Evolutionary conservation across 2,888 invertebrate species (phyloP).

Genomic region (Autographa pulchrina): DNA sequence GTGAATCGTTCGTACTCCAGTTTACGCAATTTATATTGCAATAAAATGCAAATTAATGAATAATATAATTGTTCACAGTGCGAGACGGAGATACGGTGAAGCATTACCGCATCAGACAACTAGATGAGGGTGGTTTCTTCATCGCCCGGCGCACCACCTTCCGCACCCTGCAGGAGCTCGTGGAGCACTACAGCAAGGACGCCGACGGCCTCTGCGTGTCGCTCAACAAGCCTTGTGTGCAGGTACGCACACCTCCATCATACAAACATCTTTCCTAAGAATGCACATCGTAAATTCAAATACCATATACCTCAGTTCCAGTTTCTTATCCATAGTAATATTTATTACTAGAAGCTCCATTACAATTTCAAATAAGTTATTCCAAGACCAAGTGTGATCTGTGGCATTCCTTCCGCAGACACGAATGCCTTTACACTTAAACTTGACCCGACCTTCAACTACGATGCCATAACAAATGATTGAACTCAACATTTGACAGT

Average conservation of each 20-base stretch:
- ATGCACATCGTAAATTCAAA: slow-evolving; percentile 44
- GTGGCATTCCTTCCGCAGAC: slow-evolving; percentile 42
- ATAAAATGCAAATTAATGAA: slow-evolving; percentile 59
- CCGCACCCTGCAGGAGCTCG: slow-evolving; percentile 98
- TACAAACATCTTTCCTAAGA: slow-evolving; percentile 13
- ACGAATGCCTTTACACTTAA: slow-evolving; percentile 29
- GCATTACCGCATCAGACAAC: slow-evolving; percentile 99
- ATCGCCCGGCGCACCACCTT: slow-evolving; percentile 99
- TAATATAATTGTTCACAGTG: slow-evolving; percentile 90
- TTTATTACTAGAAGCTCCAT: slow-evolving; percentile 51
- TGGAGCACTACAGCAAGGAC: slow-evolving; percentile 99
- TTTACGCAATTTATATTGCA: slow-evolving; percentile 56
- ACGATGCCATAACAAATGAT: slow-evolving; percentile 62
- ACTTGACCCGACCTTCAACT: slow-evolving; percentile 61
- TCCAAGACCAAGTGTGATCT: slow-evolving; percentile 33
- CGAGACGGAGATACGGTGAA: slow-evolving; percentile 99
- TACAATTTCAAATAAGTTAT: slow-evolving; percentile 53
- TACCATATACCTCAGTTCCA: slow-evolving; percentile 38
- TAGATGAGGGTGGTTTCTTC: slow-evolving; percentile 99
- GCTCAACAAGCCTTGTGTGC: slow-evolving; percentile 97
- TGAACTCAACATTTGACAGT: slow-evolving; percentile 60
- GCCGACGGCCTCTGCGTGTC: slow-evolving; percentile 99
- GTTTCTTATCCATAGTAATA: slow-evolving; percentile 56
- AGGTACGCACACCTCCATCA: slow-evolving; percentile 88
- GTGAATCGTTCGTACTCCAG: slow-evolving; percentile 48